Evolutionary conservation across 2,113 vertebrate species (phyloP).

Genomic region (Hydrochoerus hydrochaeris): DNA sequence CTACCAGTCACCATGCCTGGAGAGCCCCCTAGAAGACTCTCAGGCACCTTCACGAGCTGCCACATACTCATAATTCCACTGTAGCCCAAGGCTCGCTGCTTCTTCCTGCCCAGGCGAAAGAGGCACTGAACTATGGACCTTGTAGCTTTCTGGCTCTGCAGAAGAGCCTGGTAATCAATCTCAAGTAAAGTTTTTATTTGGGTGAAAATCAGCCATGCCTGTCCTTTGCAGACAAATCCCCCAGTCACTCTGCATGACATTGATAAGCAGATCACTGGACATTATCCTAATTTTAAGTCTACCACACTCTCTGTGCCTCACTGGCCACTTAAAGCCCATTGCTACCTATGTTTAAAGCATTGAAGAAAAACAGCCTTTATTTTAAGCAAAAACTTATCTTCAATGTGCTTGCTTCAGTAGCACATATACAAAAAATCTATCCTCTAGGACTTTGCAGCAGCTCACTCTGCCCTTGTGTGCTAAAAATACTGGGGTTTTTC

Average conservation of each 20-base stretch:
- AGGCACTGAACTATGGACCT: not conserved
- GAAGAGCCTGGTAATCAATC: not conserved
- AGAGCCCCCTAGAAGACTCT: not conserved
- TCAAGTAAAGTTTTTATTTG: not conserved
- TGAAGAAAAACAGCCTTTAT: not conserved
- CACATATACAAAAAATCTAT: not conserved
- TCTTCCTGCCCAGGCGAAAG: not conserved
- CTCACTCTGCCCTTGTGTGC: slow-evolving; percentile 36
- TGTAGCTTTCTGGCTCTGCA: not conserved
- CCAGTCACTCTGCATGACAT: no score
- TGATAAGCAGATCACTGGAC: not conserved
- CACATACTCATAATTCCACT: not conserved
- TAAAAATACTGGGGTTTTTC: slow-evolving; percentile 72
- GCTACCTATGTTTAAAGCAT: not conserved
- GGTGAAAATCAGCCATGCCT: not conserved
- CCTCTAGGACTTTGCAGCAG: slow-evolving; percentile 28
- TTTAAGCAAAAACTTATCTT: slow-evolving; percentile 28
- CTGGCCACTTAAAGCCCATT: not conserved
- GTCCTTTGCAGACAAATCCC: not conserved
- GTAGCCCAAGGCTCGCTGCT: not conserved
- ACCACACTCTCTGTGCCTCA: not conserved
- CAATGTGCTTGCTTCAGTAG: not conserved
- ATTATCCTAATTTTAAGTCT: not conserved
- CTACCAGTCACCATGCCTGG: not conserved
- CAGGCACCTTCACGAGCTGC: not conserved